Conservation (phyloP, 2,113 vertebrate genomes). For the Lophotis ruficrista region DNA sequence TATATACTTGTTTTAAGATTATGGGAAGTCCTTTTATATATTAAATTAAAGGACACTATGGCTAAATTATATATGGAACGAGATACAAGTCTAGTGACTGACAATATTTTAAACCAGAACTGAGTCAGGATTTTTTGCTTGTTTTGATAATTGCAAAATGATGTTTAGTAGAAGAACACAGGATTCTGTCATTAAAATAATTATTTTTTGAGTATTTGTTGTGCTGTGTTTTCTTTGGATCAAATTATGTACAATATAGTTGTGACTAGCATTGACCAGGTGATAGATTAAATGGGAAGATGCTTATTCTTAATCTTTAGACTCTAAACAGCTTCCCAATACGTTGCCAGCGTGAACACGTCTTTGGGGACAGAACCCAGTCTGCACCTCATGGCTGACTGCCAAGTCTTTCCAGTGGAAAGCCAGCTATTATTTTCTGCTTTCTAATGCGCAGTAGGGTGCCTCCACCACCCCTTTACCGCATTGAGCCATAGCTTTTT, state of each 20-base stretch:
- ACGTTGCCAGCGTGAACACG: neutral
- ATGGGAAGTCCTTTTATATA: neutral
- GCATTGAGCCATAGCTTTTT: neutral
- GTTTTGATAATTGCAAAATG: neutral
- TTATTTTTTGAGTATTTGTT: neutral
- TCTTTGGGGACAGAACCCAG: neutral
- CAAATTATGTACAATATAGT: neutral
- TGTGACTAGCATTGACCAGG: neutral
- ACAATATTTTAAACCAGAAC: neutral
- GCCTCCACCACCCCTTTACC: neutral
- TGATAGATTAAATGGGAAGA: neutral
- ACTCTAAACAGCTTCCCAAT: neutral
- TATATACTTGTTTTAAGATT: neutral
- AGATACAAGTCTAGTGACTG: neutral
- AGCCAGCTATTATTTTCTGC: neutral
- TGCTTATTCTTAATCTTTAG: neutral
- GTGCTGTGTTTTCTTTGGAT: neutral
- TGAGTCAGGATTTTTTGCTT: neutral
- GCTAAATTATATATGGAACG: neutral
- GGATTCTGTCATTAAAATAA: neutral
- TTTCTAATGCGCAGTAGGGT: neutral
- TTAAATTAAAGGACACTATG: neutral
- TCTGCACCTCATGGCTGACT: neutral
- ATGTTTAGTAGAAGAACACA: neutral
- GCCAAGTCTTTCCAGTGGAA: conserved; percentile 1